Evolutionary conservation across 92 coral and sea anemone genomes (phyloP).

Genomic region (Umimayanthus kanabou): DNA sequence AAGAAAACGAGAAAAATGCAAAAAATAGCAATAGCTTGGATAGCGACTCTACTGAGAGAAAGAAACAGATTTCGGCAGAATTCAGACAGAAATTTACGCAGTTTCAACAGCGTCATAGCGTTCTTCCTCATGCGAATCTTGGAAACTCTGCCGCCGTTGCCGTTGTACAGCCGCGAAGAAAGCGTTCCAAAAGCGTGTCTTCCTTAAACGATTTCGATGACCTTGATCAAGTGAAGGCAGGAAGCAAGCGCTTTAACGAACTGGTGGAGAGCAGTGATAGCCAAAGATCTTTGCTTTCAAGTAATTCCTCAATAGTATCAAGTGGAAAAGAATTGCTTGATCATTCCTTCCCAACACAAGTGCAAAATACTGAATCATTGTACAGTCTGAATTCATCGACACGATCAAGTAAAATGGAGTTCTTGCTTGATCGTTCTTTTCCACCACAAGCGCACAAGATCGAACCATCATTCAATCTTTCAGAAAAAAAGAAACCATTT

Average conservation of each 20-base stretch:
- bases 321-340: not conserved
- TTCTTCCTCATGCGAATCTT: not conserved
- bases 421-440: not conserved
- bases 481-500: not conserved
- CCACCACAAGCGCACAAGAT: not conserved
- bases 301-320: slow-evolving; percentile 25
- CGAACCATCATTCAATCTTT: not conserved
- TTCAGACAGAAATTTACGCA: slow-evolving; percentile 17
- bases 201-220: slow-evolving; percentile 33
- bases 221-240: slow-evolving; percentile 43
- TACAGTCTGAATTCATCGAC: not conserved
- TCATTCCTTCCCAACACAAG: not conserved
- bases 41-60: not conserved
- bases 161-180: slow-evolving; percentile 32
- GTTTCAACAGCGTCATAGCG: slow-evolving; percentile 9
- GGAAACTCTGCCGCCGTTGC: slow-evolving; percentile 30
- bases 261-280: not conserved
- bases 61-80: slow-evolving; percentile 20
- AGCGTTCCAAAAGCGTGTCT: slow-evolving; percentile 28
- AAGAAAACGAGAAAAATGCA: not conserved
- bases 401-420: not conserved
- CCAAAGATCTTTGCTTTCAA: not conserved
- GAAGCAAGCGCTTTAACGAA: slow-evolving; percentile 35
- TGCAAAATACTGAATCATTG: not conserved
- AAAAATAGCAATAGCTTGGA: not conserved